A percentile compares a stretch with the other conserved stretches of the same genome.
Conservation (phyloP, 2,888 invertebrate species). For the Halictus ligatus region DNA sequence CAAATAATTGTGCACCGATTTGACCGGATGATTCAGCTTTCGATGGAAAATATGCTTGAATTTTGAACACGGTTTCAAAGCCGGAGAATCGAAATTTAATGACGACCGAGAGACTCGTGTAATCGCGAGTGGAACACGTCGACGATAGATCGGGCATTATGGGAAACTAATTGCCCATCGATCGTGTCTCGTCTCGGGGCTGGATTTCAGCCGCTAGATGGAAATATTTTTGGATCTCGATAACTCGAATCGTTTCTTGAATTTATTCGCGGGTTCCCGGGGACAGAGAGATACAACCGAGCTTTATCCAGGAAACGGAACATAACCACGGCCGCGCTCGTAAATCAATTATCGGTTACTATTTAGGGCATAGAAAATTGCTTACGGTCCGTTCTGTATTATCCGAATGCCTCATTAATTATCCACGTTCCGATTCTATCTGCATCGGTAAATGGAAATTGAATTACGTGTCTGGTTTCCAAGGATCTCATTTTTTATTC, state of each 20-base stretch:
- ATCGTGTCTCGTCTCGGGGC: background rate
- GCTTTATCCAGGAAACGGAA: constrained; percentile 28
- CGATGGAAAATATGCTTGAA: background rate
- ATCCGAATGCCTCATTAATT: constrained; percentile 37
- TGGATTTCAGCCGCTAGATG: background rate
- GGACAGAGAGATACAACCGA: background rate
- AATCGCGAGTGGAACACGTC: background rate
- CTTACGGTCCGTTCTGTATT: constrained; percentile 31
- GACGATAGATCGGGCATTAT: background rate
- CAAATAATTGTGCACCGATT: background rate
- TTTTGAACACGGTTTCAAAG: background rate
- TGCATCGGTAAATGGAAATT: constrained; percentile 18
- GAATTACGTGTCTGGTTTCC: constrained; percentile 17
- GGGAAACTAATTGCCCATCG: background rate
- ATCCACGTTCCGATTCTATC: constrained; percentile 16
- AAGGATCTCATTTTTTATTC: constrained; percentile 10
- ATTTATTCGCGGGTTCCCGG: constrained; percentile 2
- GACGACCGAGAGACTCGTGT: background rate
- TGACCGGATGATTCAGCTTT: background rate
- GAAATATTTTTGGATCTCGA: background rate
- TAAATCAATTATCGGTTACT: constrained; percentile 52
- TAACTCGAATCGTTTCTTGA: constrained; percentile 14
- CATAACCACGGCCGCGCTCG: constrained; percentile 19
- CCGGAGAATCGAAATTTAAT: too few species aligned
- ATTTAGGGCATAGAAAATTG: constrained; percentile 46